Evolutionary conservation across 2,888 invertebrate genomes (phyloP).

Genomic region (Hirtodrosophila duncani): DNA sequence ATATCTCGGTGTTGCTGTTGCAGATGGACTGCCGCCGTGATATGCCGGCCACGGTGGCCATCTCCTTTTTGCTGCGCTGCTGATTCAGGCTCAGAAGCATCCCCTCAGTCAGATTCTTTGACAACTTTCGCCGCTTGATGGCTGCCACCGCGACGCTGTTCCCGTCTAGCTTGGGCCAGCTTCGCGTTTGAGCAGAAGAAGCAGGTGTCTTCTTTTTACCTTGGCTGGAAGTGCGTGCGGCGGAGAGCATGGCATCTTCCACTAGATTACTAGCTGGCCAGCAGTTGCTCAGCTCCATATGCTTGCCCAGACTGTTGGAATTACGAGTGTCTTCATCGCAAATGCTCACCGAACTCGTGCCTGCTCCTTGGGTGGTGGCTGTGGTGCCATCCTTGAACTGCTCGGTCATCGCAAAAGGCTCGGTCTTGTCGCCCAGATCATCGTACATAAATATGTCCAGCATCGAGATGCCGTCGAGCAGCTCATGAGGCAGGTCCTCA

Average conservation of each 20-base stretch:
- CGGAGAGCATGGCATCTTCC: constrained; percentile 76
- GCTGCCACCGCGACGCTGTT: constrained; percentile 72
- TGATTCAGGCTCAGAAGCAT: constrained; percentile 72
- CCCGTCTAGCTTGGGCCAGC: constrained; percentile 64
- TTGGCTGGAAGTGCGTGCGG: constrained; percentile 59
- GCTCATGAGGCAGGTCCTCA: constrained; percentile 89
- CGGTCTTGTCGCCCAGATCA: constrained; percentile 81
- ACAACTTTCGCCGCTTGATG: constrained; percentile 85
- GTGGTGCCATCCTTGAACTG: constrained; percentile 78
- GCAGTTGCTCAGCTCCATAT: constrained; percentile 59
- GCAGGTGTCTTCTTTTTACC: constrained; percentile 55
- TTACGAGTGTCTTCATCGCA: constrained; percentile 71
- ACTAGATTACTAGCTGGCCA: constrained; percentile 72
- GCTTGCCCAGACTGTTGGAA: constrained; percentile 67
- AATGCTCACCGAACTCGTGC: constrained; percentile 36
- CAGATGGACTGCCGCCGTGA: constrained; percentile 66
- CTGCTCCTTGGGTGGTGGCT: constrained; percentile 29
- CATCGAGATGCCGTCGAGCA: constrained; percentile 90
- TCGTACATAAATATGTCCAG: constrained; percentile 89
- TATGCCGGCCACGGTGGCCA: constrained; percentile 52
- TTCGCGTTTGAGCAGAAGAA: constrained; percentile 42
- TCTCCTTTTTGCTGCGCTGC: constrained; percentile 60
- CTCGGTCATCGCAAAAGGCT: constrained; percentile 79
- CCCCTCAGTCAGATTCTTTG: constrained; percentile 78
- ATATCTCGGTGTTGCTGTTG: constrained; percentile 76